Conservation (phyloP, 2,797 vertebrate genomes). For the Sebastes matsubarae region DNA sequence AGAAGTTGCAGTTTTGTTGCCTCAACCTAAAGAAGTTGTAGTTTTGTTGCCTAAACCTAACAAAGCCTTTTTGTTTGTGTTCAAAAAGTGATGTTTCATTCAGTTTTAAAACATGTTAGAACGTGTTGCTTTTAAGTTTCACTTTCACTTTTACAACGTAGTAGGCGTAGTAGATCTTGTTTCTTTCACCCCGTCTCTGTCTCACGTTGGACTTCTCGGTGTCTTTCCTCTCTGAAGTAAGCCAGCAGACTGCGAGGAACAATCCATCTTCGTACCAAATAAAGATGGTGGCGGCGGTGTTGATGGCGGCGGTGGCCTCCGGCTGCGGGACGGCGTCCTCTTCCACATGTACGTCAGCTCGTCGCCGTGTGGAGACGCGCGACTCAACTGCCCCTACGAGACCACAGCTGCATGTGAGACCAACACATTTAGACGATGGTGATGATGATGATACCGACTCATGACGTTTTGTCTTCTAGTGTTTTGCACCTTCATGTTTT, state of each 20-base stretch:
- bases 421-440: background rate
- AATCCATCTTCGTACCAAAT: slow-evolving; percentile 85
- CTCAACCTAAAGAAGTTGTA: too few relatives aligned
- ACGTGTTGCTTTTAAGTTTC: too few relatives aligned
- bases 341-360: slow-evolving; percentile 92
- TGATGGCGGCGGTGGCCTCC: slow-evolving; percentile 53
- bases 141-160: too few relatives aligned
- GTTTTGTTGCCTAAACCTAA: too few relatives aligned
- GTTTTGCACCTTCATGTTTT: background rate
- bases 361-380: slow-evolving; percentile 91
- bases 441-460: background rate
- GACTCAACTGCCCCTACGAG: slow-evolving; percentile 92
- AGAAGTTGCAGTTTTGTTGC: accelerated
- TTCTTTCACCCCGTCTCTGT: background rate
- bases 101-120: too few relatives aligned
- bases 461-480: background rate
- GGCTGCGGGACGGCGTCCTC: slow-evolving; percentile 84
- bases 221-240: slow-evolving; percentile 76
- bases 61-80: too few relatives aligned
- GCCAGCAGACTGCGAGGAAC: slow-evolving; percentile 76
- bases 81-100: too few relatives aligned
- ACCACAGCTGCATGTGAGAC: slow-evolving; percentile 85
- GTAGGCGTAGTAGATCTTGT: background rate
- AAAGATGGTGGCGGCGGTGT: slow-evolving; percentile 46
- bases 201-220: background rate